These are phyloP conservation scores for Pongo abelii DNA, from an alignment of 2,113 vertebrate species.

Conservation along the genomic window DNA sequence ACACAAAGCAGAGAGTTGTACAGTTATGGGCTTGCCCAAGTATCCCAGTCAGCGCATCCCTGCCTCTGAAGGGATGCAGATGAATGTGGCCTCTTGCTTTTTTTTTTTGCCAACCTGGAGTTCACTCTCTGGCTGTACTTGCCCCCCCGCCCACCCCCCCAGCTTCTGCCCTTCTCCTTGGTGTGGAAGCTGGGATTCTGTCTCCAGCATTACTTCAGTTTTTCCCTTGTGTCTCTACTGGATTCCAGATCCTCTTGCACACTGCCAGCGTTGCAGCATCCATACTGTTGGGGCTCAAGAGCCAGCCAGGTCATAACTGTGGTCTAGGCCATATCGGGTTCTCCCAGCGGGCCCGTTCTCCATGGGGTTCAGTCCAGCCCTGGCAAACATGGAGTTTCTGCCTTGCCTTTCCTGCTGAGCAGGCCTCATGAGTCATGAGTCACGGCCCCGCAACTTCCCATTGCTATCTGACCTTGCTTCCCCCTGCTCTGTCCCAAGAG, in stretches of 20 bases:
- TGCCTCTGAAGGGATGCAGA: not conserved
- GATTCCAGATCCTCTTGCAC: not conserved
- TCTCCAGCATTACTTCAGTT: not conserved
- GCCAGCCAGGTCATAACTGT: no score
- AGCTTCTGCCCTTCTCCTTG: not conserved
- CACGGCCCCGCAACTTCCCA: fast-evolving
- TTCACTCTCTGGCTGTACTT: not conserved
- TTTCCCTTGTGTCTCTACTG: not conserved
- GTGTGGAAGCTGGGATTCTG: not conserved
- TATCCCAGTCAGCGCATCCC: fast-evolving
- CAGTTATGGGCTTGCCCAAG: not conserved
- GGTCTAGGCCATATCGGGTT: not conserved
- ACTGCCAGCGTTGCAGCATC: not conserved
- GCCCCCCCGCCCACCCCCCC: no score
- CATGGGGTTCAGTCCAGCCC: no score
- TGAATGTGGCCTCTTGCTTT: not conserved
- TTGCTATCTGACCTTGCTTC: not conserved
- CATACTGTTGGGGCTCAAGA: not conserved
- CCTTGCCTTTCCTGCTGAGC: not conserved
- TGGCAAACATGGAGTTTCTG: not conserved
- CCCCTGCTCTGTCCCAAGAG: not conserved
- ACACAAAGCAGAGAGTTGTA: not conserved
- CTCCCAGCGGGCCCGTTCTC: not conserved
- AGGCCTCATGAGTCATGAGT: not conserved
- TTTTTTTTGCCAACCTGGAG: not conserved